Base-by-base conservation (phyloP, 2,888 invertebrate genomes). In the Drosophila formosana region DNA sequence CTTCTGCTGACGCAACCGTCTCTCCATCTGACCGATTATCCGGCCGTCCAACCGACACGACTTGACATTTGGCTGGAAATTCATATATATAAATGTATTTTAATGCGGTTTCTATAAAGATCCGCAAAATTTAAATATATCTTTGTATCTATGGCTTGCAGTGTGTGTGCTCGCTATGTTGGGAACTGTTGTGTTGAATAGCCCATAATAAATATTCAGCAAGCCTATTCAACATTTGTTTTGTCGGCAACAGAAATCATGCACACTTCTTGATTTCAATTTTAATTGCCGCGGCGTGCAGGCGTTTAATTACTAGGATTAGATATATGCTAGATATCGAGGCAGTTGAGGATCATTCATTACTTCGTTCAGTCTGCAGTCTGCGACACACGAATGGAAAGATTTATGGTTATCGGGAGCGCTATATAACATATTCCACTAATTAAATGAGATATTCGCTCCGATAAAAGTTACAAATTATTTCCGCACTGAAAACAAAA, bases 51-150 rank as follows among this genome's bases (percentile, higher is more conserved):
- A 70, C 57, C 69, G 60, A 66, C 66, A 61, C 67, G 74, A 76
- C 79, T 74, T 87, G 74, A 76, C 79, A 77, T 87, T 79, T 84
- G 68, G 63, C 62, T 79, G 28, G 11, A 65, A 75, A 76, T 66
- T 66, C 66, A 71, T 66, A 72, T 41, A 34, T 37, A 11, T 34
- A 28, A 57, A 28, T 57, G 28, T 37, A 37, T 47, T 45, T 9
- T 49, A 8, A 57, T 64, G 43, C 25, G 68, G 65, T 70, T 70
- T 64, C 50, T 68, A 64, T 50, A n/a, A 34, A 82, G 88, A 84
- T 84, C 83, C 88, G 88, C 80, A 11, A 84, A 79, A 84, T 87
- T 83, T 66, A 73, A 83, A 87, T 73, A 70, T 60, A 52, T 61
- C 41, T 8, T n/a, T 25, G 28, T 23, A 13, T 13, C 47, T 32